phyloP scores from a whole-genome alignment of 2,797 vertebrate genomes.

The Myripristis murdjan region DNA sequence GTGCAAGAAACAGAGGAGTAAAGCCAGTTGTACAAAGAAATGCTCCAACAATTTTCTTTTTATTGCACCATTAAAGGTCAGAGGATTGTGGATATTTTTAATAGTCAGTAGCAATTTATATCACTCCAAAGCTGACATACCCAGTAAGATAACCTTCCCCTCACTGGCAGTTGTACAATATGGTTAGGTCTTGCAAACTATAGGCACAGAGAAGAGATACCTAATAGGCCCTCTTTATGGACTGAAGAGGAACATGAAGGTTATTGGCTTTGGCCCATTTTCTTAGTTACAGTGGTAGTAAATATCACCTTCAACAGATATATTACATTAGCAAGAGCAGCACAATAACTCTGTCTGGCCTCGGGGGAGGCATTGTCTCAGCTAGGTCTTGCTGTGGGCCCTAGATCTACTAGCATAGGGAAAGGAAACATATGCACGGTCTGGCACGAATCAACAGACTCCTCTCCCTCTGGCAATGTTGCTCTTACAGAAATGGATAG shows the following conservation, averaged over 20 bases:
- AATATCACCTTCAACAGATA: slow-evolving; percentile 67
- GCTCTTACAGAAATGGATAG: slow-evolving; percentile 39
- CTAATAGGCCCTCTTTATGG: slow-evolving; percentile 50
- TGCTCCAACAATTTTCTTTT: too few species aligned
- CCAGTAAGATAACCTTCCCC: slow-evolving; percentile 12
- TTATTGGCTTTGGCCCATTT: slow-evolving; percentile 50
- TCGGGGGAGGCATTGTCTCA: slow-evolving; percentile 44
- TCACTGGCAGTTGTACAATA: slow-evolving; percentile 28
- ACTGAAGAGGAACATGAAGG: slow-evolving; percentile 47
- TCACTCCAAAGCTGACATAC: background rate
- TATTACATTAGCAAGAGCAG: slow-evolving; percentile 50
- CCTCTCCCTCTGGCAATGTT: slow-evolving; percentile 15
- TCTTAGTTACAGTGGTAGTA: slow-evolving; percentile 63
- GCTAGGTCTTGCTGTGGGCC: slow-evolving; percentile 39
- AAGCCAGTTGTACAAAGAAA: too few species aligned
- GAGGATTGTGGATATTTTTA: background rate
- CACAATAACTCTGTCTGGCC: slow-evolving; percentile 54
- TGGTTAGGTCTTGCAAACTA: slow-evolving; percentile 14
- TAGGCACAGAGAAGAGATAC: slow-evolving; percentile 30
- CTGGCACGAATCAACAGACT: slow-evolving; percentile 31
- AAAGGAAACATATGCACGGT: slow-evolving; percentile 52
- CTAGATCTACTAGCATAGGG: slow-evolving; percentile 35
- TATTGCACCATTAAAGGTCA: background rate
- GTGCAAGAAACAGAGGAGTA: too few species aligned
- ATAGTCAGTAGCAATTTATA: slow-evolving; percentile 22